Percentiles rank a stretch among this genome's conserved stretches.
These are phyloP conservation scores for Myiothlypis coronata DNA, from an alignment of 2,797 vertebrate genomes.

Conservation along the genomic window DNA sequence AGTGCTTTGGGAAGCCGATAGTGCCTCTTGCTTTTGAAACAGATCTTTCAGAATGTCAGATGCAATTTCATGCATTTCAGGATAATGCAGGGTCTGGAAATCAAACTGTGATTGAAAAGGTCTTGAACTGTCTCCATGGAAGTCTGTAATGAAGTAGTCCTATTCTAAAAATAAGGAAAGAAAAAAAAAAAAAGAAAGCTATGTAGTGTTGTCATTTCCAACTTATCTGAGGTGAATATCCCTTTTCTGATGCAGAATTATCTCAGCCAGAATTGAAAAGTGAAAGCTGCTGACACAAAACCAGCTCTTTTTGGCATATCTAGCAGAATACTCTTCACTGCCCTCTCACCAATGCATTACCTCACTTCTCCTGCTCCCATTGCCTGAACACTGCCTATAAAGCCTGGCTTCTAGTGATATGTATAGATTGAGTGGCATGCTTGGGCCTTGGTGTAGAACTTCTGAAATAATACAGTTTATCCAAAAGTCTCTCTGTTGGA, in stretches of 20 bases:
- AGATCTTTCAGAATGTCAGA: neutral
- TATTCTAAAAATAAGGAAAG: neutral
- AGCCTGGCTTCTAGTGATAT: neutral
- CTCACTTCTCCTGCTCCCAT: neutral
- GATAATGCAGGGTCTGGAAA: neutral
- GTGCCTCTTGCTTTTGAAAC: neutral
- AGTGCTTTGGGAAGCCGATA: neutral
- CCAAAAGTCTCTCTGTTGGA: neutral
- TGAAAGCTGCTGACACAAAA: neutral
- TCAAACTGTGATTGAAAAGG: neutral
- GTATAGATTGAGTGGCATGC: neutral
- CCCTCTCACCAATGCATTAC: neutral
- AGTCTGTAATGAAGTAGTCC: neutral
- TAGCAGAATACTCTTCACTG: neutral
- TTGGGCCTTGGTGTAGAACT: neutral
- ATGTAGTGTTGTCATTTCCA: neutral
- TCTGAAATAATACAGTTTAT: neutral
- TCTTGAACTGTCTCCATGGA: neutral
- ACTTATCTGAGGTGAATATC: neutral
- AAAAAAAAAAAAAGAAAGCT: neutral
- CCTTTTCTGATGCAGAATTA: neutral
- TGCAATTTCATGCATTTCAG: neutral
- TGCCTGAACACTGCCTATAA: neutral
- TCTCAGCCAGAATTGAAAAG: neutral
- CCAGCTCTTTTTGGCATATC: neutral